These are phyloP conservation scores for Dasyprocta punctata DNA, from an alignment of 2,113 vertebrate species.

Conservation along the genomic window DNA sequence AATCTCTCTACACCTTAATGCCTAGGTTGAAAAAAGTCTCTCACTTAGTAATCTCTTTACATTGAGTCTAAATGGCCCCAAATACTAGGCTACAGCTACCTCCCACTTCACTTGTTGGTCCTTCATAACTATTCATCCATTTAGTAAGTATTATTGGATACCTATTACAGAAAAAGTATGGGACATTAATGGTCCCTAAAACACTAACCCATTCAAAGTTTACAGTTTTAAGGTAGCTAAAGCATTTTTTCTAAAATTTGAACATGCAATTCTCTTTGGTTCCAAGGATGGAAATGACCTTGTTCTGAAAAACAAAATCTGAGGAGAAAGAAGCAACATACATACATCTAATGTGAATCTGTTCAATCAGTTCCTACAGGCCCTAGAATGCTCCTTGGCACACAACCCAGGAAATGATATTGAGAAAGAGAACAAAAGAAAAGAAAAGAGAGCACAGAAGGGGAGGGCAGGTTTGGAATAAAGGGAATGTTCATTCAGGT, in stretches of 20 bases:
- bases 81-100: neutral
- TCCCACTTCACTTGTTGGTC: neutral
- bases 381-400: neutral
- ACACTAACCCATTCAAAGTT: neutral
- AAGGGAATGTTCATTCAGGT: neutral
- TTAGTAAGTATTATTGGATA: neutral
- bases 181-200: neutral
- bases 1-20: neutral
- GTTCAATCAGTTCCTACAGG: neutral
- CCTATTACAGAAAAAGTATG: neutral
- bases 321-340: neutral
- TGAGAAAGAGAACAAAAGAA: neutral
- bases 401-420: neutral
- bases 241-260: neutral
- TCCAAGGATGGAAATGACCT: neutral
- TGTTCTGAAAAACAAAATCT: neutral
- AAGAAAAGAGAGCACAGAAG: neutral
- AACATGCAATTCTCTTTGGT: neutral
- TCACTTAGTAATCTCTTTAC: neutral
- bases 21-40: neutral
- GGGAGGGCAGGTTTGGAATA: neutral
- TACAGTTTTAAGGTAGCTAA: neutral
- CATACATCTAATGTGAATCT: neutral
- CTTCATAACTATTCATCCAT: neutral
- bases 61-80: neutral